Evolutionary conservation across 2,113 vertebrate species (phyloP).

Genomic region (Ammospiza nelsoni): DNA sequence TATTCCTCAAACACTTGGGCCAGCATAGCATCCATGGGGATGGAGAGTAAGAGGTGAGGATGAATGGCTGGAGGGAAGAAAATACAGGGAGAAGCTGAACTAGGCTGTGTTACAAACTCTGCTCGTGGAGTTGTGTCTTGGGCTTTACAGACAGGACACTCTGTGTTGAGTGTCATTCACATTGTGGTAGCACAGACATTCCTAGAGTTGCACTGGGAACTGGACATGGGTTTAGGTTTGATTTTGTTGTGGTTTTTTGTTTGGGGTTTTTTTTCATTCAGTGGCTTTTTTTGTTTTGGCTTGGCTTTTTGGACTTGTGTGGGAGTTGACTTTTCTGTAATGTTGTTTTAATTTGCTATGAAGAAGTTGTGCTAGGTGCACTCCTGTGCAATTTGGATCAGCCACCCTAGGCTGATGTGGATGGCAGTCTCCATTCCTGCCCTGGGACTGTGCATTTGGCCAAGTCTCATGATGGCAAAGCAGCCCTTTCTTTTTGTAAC

Average conservation of each 20-base stretch:
- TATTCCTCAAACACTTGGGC: not conserved
- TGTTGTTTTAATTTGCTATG: not conserved
- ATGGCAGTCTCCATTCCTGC: not conserved
- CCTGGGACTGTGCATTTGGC: not conserved
- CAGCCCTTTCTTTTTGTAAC: not conserved
- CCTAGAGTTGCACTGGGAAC: not conserved
- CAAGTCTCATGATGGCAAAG: not conserved
- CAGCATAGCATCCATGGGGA: not conserved
- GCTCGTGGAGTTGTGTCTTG: not conserved
- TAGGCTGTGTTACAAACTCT: not conserved
- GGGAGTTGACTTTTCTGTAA: not conserved
- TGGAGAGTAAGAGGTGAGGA: not conserved
- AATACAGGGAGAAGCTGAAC: not conserved
- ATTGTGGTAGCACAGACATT: not conserved
- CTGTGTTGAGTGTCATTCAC: not conserved
- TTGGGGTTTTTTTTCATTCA: not conserved
- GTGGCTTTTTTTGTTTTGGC: not conserved
- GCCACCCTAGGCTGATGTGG: not conserved
- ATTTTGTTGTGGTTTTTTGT: not conserved
- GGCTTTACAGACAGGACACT: not conserved
- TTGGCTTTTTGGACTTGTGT: not conserved
- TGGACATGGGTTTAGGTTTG: not conserved
- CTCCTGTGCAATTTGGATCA: not conserved
- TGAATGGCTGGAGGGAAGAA: not conserved
- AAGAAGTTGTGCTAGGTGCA: not conserved